phyloP scores from a whole-genome alignment of 2,888 invertebrate species.

The Leptinotarsa peninsularis region DNA sequence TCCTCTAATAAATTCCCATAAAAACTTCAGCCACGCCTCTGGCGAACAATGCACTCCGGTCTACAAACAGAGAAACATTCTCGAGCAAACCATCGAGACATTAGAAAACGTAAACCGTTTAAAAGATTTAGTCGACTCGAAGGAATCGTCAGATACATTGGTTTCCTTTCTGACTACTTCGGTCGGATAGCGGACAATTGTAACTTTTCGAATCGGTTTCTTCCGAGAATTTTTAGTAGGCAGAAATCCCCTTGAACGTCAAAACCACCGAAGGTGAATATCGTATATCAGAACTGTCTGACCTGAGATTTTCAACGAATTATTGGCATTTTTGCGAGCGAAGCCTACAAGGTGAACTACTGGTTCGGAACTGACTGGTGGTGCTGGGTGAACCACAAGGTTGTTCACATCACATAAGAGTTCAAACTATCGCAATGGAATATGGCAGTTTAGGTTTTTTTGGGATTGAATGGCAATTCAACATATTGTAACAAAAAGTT shows the following conservation, averaged over 20 bases:
- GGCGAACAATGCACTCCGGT: conserved; percentile 18
- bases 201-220: neutral
- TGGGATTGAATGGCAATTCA: too few species aligned
- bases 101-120: conserved; percentile 17
- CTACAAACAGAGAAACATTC: conserved; percentile 21
- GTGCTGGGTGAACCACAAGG: too few species aligned
- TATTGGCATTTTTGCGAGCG: neutral
- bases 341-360: neutral
- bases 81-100: conserved; percentile 11
- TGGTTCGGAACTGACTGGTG: neutral
- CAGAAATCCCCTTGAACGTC: conserved; percentile 14
- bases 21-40: conserved; percentile 20
- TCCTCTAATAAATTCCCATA: conserved; percentile 2
- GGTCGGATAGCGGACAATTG: neutral
- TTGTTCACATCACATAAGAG: too few species aligned
- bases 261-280: conserved; percentile 16
- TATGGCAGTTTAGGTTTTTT: too few species aligned
- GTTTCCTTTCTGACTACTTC: conserved; percentile 12
- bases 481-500: too few species aligned
- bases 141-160: neutral
- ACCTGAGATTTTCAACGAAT: neutral
- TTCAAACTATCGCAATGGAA: too few species aligned
- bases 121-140: conserved; percentile 15
- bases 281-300: neutral
- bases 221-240: conserved; percentile 5